Conservation (phyloP, 2,113 vertebrate species). For the Cercocebus atys region DNA sequence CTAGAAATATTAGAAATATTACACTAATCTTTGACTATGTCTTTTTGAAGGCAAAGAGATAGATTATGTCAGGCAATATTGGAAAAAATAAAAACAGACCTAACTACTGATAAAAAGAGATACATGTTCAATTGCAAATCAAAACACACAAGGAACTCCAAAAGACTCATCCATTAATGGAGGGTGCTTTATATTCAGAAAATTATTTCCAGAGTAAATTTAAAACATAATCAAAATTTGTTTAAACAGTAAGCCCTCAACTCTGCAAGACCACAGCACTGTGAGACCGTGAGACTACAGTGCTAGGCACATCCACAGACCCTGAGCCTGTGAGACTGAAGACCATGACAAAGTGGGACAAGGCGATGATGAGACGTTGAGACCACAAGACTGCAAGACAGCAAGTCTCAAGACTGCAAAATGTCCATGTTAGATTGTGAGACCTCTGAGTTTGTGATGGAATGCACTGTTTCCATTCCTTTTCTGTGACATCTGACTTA, state of each 20-base stretch:
- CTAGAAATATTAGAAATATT: background rate
- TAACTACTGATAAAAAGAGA: background rate
- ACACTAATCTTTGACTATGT: slow-evolving; percentile 5
- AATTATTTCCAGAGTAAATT: background rate
- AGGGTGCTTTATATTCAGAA: background rate
- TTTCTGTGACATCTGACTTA: background rate
- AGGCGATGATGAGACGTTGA: background rate
- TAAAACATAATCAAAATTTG: background rate
- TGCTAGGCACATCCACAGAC: background rate
- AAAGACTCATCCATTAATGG: background rate
- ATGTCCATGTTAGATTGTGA: background rate
- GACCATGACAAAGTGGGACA: too few relatives aligned
- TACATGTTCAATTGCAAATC: background rate
- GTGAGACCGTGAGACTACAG: background rate
- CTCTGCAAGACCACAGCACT: background rate
- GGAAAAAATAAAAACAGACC: background rate
- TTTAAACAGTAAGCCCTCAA: background rate
- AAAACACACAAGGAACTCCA: background rate
- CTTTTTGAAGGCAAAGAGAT: background rate
- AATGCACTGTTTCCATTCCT: background rate
- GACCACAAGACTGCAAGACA: background rate
- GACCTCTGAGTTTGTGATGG: background rate
- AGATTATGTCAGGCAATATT: background rate
- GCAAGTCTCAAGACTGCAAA: background rate
- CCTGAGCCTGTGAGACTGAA: background rate